Evolutionary conservation across 1,140 invertebrate genomes (phyloP).

Genomic region (Bombus haemorrhoidalis): DNA sequence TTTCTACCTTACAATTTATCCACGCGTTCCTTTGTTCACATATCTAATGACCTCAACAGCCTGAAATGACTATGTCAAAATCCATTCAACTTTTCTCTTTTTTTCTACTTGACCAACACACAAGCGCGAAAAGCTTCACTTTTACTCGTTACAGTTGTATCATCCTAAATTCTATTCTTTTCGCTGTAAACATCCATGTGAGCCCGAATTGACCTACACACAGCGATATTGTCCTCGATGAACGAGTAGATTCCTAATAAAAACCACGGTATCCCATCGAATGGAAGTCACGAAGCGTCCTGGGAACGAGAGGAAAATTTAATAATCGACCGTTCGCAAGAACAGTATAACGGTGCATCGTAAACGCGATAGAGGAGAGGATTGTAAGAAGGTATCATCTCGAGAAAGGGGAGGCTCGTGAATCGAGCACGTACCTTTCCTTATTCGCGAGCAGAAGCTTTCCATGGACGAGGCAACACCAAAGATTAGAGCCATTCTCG

Average conservation of each 20-base stretch:
- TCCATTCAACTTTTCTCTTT: background rate
- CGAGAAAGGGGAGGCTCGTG: background rate
- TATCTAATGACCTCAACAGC: too few species aligned
- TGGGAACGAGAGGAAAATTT: conserved; percentile 38
- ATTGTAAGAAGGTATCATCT: conserved; percentile 27
- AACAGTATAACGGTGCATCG: conserved; percentile 25
- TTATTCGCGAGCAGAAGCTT: background rate
- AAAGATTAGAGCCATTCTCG: conserved; percentile 53
- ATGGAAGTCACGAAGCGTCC: conserved; percentile 1
- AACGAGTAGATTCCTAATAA: background rate
- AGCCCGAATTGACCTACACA: background rate
- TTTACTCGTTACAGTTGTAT: background rate
- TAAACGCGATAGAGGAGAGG: conserved; percentile 31
- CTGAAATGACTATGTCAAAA: background rate
- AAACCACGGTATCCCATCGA: background rate
- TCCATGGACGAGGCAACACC: background rate
- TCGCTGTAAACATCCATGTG: background rate
- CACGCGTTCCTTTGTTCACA: too few species aligned
- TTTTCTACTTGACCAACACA: background rate
- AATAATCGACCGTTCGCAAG: conserved; percentile 37
- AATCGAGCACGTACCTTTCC: background rate
- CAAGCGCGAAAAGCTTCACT: background rate
- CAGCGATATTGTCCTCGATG: too few species aligned
- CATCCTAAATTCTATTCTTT: background rate
- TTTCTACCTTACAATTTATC: too few species aligned